Percentiles rank a stretch among this genome's conserved stretches.
phyloP scores from a whole-genome alignment of 2,797 vertebrate genomes.

The Scyliorhinus canicula region DNA sequence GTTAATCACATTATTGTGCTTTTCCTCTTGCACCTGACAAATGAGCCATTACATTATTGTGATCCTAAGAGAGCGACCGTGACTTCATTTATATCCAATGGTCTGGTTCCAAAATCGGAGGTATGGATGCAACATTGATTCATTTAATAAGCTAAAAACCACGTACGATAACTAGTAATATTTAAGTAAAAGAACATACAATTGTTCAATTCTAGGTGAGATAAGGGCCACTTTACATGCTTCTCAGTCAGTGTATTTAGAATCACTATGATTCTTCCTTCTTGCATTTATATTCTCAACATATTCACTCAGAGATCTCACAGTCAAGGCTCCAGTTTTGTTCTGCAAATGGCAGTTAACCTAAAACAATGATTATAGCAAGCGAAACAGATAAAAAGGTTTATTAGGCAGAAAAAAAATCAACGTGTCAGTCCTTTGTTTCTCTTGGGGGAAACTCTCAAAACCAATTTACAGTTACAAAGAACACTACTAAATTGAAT shows the following conservation, averaged over 20 bases:
- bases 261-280: not conserved
- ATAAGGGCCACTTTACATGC: not conserved
- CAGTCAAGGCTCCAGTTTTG: not conserved
- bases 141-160: not conserved
- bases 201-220: not conserved
- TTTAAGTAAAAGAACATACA: not conserved
- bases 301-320: not conserved
- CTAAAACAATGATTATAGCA: not conserved
- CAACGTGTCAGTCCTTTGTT: not conserved
- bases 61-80: not conserved
- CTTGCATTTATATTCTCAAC: not conserved
- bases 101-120: not conserved
- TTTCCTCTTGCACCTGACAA: not conserved
- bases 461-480: not conserved
- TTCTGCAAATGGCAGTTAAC: not conserved
- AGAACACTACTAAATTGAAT: not conserved
- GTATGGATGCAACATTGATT: not conserved
- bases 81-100: not conserved
- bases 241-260: not conserved
- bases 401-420: not conserved
- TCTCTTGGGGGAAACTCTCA: conserved; percentile 5
- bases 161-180: not conserved
- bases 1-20: not conserved
- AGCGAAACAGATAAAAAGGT: not conserved
- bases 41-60: not conserved